Conservation (phyloP, 2,113 vertebrate species). For the human region DNA sequence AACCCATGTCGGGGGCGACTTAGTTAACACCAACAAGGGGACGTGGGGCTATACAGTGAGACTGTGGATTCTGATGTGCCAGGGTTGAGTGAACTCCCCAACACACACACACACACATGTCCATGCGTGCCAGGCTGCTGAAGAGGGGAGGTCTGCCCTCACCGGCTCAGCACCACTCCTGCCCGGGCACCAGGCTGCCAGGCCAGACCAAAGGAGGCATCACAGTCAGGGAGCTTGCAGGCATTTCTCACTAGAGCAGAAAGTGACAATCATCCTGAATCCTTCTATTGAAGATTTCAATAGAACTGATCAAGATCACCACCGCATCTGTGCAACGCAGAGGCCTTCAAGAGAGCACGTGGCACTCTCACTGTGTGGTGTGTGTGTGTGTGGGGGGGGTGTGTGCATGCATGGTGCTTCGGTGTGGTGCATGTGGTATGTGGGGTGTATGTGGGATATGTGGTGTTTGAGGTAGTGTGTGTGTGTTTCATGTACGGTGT, state of each 20-base stretch:
- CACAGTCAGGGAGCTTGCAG: neutral
- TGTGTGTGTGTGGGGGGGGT: neutral
- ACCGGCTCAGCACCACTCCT: neutral
- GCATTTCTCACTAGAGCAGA: neutral
- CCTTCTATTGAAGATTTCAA: neutral
- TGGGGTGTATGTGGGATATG: neutral
- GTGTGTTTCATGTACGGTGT: neutral
- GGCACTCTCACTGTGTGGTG: neutral
- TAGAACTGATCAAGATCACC: neutral
- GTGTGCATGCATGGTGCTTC: neutral
- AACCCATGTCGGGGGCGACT: neutral
- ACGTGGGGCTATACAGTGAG: rapidly evolving
- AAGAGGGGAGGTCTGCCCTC: neutral
- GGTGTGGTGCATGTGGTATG: neutral
- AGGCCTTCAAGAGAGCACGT: neutral
- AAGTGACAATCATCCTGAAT: neutral
- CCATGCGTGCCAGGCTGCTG: rapidly evolving
- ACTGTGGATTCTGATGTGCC: too few relatives aligned
- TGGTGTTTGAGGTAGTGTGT: neutral
- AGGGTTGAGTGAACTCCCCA: neutral
- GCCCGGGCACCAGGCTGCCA: rapidly evolving
- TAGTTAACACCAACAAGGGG: neutral
- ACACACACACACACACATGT: neutral
- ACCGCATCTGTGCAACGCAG: rapidly evolving
- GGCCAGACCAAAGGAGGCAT: neutral